phyloP scores from a whole-genome alignment of 2,888 invertebrate species.

The Xestia sexstrigata region DNA sequence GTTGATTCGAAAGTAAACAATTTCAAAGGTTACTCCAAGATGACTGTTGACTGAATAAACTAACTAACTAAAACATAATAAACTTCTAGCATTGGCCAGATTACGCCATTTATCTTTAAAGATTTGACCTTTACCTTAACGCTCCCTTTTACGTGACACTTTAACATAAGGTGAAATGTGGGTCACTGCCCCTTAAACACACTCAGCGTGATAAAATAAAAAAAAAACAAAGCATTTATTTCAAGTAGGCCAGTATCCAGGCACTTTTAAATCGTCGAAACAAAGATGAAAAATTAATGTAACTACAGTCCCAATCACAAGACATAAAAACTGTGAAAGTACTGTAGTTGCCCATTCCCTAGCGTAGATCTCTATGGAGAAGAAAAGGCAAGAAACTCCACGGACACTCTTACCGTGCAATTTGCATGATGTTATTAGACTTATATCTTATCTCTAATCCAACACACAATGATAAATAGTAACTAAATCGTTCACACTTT shows the following conservation, averaged over 20 bases:
- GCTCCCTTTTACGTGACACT: not conserved
- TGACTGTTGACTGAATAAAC: not conserved
- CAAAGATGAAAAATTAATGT: too few relatives aligned
- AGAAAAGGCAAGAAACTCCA: too few relatives aligned
- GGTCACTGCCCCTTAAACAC: not conserved
- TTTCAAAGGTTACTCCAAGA: not conserved
- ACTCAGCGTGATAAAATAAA: too few relatives aligned
- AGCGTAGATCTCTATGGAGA: too few relatives aligned
- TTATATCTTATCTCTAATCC: not conserved
- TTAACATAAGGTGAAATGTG: not conserved
- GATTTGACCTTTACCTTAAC: not conserved
- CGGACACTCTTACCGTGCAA: too few relatives aligned
- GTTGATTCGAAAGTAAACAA: not conserved
- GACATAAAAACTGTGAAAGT: too few relatives aligned
- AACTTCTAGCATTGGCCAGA: not conserved
- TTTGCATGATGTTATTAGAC: not conserved
- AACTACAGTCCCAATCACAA: too few relatives aligned
- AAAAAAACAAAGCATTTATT: too few relatives aligned
- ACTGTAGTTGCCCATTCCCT: too few relatives aligned
- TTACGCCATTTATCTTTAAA: not conserved
- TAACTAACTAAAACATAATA: not conserved
- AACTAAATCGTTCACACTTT: conserved; percentile 1
- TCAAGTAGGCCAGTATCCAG: too few relatives aligned
- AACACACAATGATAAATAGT: conserved; percentile 1
- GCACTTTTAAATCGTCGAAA: too few relatives aligned